Evolutionary conservation across 1,140 invertebrate genomes (phyloP).

Genomic region (Zaprionus gabonicus): DNA sequence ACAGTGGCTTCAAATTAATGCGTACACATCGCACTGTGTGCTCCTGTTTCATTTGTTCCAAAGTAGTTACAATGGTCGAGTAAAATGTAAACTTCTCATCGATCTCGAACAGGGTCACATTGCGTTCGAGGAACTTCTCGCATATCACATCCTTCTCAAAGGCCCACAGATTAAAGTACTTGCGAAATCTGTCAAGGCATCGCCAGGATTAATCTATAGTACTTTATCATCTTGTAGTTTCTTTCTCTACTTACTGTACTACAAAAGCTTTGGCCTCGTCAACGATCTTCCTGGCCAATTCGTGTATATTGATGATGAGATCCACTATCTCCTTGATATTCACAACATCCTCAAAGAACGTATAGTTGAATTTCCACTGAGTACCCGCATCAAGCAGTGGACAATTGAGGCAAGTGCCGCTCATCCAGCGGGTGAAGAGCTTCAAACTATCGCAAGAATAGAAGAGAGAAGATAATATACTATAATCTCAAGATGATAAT

Average conservation of each 20-base stretch:
- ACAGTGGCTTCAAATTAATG: conserved; percentile 88
- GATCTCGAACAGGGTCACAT: conserved; percentile 90
- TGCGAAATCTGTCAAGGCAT: conserved; percentile 58
- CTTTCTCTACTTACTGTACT: conserved; percentile 53
- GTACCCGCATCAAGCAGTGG: conserved; percentile 84
- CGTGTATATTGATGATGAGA: conserved; percentile 64
- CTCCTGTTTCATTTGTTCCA: conserved; percentile 87
- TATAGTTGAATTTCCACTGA: conserved; percentile 87
- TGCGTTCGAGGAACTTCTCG: conserved; percentile 90
- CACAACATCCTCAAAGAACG: conserved; percentile 92
- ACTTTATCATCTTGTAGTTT: too few species aligned
- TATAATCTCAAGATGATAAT: not conserved
- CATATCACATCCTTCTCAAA: conserved; percentile 91
- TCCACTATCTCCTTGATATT: conserved; percentile 85
- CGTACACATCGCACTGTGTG: conserved; percentile 88
- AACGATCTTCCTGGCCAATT: conserved; percentile 54
- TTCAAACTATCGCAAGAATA: conserved; percentile 86
- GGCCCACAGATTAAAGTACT: conserved; percentile 90
- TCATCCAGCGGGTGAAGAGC: conserved; percentile 92
- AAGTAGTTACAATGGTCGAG: conserved; percentile 89
- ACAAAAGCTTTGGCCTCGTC: conserved; percentile 57
- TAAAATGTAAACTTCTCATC: conserved; percentile 94
- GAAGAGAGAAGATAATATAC: not conserved
- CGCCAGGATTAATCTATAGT: not conserved
- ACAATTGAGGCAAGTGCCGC: conserved; percentile 91